Evolutionary conservation across 2,888 invertebrate genomes (phyloP).

Genomic region (Tiphia femorata): DNA sequence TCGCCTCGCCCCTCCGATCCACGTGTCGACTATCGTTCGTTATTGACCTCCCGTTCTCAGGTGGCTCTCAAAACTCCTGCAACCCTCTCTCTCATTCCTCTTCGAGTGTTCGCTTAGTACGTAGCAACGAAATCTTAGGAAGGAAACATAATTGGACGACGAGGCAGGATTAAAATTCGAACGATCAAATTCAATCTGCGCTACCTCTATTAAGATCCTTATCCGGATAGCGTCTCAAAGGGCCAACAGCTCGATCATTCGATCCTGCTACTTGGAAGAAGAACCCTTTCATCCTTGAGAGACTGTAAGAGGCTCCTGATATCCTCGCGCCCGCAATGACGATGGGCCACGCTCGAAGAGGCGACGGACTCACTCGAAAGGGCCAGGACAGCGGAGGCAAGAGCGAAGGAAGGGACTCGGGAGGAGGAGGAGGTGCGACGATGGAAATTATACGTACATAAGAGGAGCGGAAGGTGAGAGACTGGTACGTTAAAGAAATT

Average conservation of each 20-base stretch:
- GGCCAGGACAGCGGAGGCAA: no score
- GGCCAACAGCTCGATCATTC: no score
- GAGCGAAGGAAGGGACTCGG: constrained; percentile 4
- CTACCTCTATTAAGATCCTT: no score
- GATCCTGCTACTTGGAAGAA: not conserved
- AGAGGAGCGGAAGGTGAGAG: constrained; percentile 46
- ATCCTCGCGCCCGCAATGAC: constrained; percentile 7
- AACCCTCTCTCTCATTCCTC: no score
- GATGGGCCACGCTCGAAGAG: constrained; percentile 28
- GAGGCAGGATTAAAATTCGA: constrained; percentile 10
- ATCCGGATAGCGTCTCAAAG: no score
- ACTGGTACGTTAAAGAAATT: constrained; percentile 76
- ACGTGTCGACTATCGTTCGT: constrained; percentile 57
- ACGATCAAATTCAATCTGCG: not conserved
- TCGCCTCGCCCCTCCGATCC: constrained; percentile 41
- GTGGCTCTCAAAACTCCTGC: constrained; percentile 25
- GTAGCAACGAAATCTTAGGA: not conserved
- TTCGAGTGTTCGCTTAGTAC: no score
- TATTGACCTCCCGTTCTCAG: constrained; percentile 58
- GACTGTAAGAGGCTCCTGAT: constrained; percentile 8
- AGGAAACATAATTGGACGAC: constrained; percentile 18
- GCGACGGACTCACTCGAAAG: no score
- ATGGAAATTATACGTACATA: constrained; percentile 47
- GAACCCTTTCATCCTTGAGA: constrained; percentile 39
- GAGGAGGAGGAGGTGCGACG: constrained; percentile 21